phyloP scores from a whole-genome alignment of 2,888 invertebrate species.

The Lutraria lutraria region DNA sequence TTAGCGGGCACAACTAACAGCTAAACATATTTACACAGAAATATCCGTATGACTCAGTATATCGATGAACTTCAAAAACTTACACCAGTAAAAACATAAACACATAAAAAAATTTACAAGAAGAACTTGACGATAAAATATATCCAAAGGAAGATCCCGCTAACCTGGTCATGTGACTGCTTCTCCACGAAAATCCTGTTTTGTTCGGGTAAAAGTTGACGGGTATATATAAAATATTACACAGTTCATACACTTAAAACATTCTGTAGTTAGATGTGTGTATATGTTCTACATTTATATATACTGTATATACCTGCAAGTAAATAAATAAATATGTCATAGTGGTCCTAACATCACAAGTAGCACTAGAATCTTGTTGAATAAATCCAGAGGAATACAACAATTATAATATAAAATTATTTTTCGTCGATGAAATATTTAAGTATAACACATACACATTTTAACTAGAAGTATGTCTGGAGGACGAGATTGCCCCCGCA shows the following conservation, averaged over 20 bases:
- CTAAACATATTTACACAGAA: neutral
- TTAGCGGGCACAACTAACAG: neutral
- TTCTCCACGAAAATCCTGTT: neutral
- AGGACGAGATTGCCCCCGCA: too few species aligned
- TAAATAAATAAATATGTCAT: neutral
- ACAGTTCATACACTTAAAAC: neutral
- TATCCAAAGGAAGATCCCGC: neutral
- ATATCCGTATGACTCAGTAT: neutral
- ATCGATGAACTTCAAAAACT: neutral
- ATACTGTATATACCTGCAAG: conserved; percentile 15
- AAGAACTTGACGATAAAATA: neutral
- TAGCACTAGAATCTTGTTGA: too few species aligned
- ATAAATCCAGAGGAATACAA: too few species aligned
- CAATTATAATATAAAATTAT: too few species aligned
- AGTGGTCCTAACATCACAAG: too few species aligned
- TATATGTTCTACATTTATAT: conserved; percentile 10
- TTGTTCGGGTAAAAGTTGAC: neutral
- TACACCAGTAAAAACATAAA: neutral
- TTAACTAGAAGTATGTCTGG: too few species aligned
- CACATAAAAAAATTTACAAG: neutral
- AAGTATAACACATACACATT: too few species aligned
- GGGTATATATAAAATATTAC: conserved; percentile 20
- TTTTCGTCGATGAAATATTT: too few species aligned
- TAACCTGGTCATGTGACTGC: neutral
- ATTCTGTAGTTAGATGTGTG: neutral